Percentiles rank a stretch among this genome's conserved stretches.
These are phyloP conservation scores for Parascotia fuliginaria DNA, from an alignment of 2,888 invertebrate genomes.

Conservation along the genomic window DNA sequence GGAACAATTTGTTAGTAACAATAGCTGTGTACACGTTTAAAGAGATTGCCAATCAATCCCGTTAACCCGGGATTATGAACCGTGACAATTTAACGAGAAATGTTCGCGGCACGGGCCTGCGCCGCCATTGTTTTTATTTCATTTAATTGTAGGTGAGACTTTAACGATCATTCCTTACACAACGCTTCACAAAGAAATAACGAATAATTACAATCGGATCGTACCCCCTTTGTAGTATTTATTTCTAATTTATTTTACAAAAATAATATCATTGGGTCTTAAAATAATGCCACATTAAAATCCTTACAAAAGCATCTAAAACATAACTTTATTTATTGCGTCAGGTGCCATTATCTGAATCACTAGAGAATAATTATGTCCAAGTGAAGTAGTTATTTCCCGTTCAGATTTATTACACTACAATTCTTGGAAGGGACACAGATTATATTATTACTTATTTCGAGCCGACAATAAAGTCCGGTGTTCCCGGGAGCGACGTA, in stretches of 20 bases:
- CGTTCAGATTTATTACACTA: slow-evolving; percentile 31
- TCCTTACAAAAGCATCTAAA: slow-evolving; percentile 4
- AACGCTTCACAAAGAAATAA: slow-evolving; percentile 25
- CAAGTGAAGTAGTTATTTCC: slow-evolving; percentile 34
- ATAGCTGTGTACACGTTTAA: slow-evolving; percentile 41
- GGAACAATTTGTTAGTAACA: slow-evolving; percentile 43
- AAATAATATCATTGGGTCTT: slow-evolving; percentile 7
- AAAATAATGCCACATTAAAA: slow-evolving; percentile 13
- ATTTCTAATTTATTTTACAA: slow-evolving; percentile 19
- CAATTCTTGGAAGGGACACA: slow-evolving; percentile 34
- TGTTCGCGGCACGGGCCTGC: slow-evolving; percentile 26
- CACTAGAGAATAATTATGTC: slow-evolving; percentile 37
- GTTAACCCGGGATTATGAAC: slow-evolving; percentile 48
- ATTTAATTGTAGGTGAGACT: slow-evolving; percentile 43
- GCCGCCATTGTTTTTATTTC: slow-evolving; percentile 36
- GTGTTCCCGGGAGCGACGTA: slow-evolving; percentile 29
- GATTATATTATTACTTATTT: slow-evolving; percentile 46
- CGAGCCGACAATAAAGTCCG: slow-evolving; percentile 38
- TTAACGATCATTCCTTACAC: slow-evolving; percentile 24
- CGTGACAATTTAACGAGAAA: slow-evolving; percentile 66
- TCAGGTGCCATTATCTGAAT: slow-evolving; percentile 30
- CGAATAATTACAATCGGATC: slow-evolving; percentile 19
- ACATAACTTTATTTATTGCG: slow-evolving; percentile 13
- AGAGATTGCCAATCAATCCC: slow-evolving; percentile 48
- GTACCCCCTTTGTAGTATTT: slow-evolving; percentile 8